Conservation (phyloP, 2,113 vertebrate species). For the Lynx canadensis region DNA sequence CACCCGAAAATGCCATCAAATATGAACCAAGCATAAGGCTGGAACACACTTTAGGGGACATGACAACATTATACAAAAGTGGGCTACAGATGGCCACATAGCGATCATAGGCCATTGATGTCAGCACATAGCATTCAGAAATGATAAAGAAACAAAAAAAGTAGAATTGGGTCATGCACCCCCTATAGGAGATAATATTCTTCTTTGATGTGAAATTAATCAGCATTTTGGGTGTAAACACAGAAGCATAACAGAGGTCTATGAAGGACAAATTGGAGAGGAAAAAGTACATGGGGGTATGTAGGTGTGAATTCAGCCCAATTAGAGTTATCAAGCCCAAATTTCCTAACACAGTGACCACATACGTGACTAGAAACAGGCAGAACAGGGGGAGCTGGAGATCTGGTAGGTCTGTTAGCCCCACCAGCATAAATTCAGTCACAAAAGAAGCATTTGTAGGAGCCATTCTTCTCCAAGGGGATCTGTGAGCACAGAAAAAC, state of each 20-base stretch:
- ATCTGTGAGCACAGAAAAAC: background rate
- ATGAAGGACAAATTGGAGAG: constrained; percentile 68
- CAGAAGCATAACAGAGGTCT: constrained; percentile 53
- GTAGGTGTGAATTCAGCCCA: constrained; percentile 35
- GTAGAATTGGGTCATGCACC: constrained; percentile 45
- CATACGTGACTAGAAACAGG: background rate
- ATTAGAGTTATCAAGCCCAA: constrained; percentile 34
- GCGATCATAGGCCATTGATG: constrained; percentile 40
- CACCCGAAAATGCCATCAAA: background rate
- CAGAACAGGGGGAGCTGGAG: background rate
- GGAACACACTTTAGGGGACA: background rate
- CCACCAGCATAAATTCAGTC: background rate
- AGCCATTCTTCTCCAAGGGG: background rate
- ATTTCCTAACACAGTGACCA: constrained; percentile 12
- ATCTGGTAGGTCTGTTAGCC: background rate
- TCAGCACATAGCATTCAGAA: constrained; percentile 57
- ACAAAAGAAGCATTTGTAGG: background rate
- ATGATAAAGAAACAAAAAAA: constrained; percentile 48
- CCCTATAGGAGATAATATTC: constrained; percentile 44
- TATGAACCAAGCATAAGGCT: constrained; percentile 40
- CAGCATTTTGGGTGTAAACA: constrained; percentile 67
- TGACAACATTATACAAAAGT: background rate
- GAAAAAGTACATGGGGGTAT: constrained; percentile 76
- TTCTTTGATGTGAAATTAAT: constrained; percentile 3
- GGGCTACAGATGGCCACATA: constrained; percentile 59